Base-by-base conservation (phyloP, 1,140 invertebrate genomes). In the Carcinoscorpius rotundicauda region DNA sequence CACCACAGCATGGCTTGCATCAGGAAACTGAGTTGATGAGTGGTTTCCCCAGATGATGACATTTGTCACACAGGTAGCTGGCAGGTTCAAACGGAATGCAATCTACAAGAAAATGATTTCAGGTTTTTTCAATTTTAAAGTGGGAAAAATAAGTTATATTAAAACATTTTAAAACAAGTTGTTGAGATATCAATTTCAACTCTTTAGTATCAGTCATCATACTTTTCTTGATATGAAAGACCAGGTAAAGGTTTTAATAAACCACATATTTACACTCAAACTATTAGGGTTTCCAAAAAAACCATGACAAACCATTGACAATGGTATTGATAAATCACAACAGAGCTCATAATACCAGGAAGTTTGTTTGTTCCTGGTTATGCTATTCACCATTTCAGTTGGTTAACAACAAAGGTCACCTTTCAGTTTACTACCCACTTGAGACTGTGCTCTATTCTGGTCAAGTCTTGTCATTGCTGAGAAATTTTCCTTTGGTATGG, bases 11-110 rank as follows among this genome's bases (percentile, higher is more conserved):
- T 95, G 87, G n/a, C 82, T 81, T 8, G 89, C 88, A 84, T 99
- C 97, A 29, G 97, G 97, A 77, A 91, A 98, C 79, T 99, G 97
- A 4, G 97, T 99, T 5, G 93, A 93, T 1, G 95, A 98, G 75
- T 99, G 97, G 78, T 99, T 99, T 49, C 97, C 97, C 97, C 97
- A 99, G 74, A 99, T 99, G 65, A 96, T 90, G 5, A 96, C 87
- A 76, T 97, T 97, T 70, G 84, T 85, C 3, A 98, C 86, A 72
- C 86, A 81, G 64, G 83, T 82, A 53, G 90, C 85, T 11, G 77
- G 68, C n/a, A 83, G 76, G 63, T 87, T 77, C 11, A 82, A 66
- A 49, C 75, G 73, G 5, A 70, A 66, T 50, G 82, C 81, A 72
- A 85, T 76, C 79, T 81, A 69, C 62, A 68, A 67, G 65, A 48